Evolutionary conservation across 2,888 invertebrate species (phyloP).

Genomic region (Hyalella azteca): DNA sequence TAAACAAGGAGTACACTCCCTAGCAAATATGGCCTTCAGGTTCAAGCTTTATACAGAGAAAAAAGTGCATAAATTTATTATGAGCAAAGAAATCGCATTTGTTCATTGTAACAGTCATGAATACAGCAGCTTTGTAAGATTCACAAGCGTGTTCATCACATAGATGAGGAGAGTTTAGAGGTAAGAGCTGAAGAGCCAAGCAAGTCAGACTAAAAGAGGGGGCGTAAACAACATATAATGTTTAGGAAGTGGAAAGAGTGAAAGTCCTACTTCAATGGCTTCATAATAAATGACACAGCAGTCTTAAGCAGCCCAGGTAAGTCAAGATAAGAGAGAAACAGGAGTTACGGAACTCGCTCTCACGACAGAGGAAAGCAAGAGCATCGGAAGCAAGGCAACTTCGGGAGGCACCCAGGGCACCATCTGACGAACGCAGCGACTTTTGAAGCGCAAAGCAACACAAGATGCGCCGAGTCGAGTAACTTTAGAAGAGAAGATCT

Average conservation of each 20-base stretch:
- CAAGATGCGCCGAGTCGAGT: no score
- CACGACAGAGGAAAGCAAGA: background rate
- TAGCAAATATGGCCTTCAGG: constrained; percentile 19
- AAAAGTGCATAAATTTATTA: constrained; percentile 11
- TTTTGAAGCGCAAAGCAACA: no score
- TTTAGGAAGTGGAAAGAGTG: background rate
- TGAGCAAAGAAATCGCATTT: constrained; percentile 6
- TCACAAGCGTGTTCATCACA: no score
- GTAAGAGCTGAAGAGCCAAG: constrained; percentile 10
- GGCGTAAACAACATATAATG: constrained; percentile 4
- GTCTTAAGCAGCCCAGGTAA: background rate
- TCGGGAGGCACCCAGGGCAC: background rate
- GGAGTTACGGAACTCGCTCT: background rate
- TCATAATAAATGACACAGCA: background rate
- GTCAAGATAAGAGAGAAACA: background rate
- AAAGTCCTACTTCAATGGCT: background rate
- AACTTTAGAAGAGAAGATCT: no score
- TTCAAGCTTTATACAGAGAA: background rate
- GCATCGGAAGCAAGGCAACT: background rate
- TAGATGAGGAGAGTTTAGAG: no score
- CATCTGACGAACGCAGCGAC: no score
- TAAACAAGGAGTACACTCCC: constrained; percentile 10
- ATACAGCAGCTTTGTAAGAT: no score
- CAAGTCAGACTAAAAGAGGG: background rate
- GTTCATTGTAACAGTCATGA: no score